Conservation (phyloP, 2,888 invertebrate genomes). For the Ormyrus nitidulus region DNA sequence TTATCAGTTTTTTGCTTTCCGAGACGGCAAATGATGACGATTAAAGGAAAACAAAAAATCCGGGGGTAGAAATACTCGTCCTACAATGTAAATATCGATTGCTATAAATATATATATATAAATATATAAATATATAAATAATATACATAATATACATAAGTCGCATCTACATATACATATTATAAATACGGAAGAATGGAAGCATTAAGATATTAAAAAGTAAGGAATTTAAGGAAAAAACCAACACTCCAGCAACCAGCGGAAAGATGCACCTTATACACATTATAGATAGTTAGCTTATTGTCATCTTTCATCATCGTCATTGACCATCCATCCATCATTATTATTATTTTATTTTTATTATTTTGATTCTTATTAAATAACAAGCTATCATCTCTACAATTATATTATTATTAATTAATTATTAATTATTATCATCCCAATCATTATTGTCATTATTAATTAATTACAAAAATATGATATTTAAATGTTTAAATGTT, state of each 20-base stretch:
- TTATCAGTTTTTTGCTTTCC: slow-evolving; percentile 57
- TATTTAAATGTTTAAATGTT: slow-evolving; percentile 72
- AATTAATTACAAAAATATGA: slow-evolving; percentile 63
- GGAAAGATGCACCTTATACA: slow-evolving; percentile 65
- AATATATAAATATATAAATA: slow-evolving; percentile 62
- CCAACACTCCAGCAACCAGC: slow-evolving; percentile 63
- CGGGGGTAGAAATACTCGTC: slow-evolving; percentile 43
- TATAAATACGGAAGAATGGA: slow-evolving; percentile 57
- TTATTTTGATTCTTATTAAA: slow-evolving; percentile 51
- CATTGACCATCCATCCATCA: slow-evolving; percentile 45
- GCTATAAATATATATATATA: slow-evolving; percentile 70
- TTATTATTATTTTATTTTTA: slow-evolving; percentile 55
- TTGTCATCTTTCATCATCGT: slow-evolving; percentile 54
- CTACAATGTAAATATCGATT: slow-evolving; percentile 61
- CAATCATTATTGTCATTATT: slow-evolving; percentile 65
- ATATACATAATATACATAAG: slow-evolving; percentile 55
- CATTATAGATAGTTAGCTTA: slow-evolving; percentile 67
- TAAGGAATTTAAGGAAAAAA: slow-evolving; percentile 56
- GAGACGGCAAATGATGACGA: slow-evolving; percentile 25
- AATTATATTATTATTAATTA: slow-evolving; percentile 68
- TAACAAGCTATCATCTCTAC: slow-evolving; percentile 51
- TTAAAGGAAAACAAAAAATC: slow-evolving; percentile 2
- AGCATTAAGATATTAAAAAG: slow-evolving; percentile 44
- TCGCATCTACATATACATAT: slow-evolving; percentile 53
- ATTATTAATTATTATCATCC: slow-evolving; percentile 62